Base-by-base conservation (phyloP, 2,797 vertebrate genomes). In the Sebastes elongatus region DNA sequence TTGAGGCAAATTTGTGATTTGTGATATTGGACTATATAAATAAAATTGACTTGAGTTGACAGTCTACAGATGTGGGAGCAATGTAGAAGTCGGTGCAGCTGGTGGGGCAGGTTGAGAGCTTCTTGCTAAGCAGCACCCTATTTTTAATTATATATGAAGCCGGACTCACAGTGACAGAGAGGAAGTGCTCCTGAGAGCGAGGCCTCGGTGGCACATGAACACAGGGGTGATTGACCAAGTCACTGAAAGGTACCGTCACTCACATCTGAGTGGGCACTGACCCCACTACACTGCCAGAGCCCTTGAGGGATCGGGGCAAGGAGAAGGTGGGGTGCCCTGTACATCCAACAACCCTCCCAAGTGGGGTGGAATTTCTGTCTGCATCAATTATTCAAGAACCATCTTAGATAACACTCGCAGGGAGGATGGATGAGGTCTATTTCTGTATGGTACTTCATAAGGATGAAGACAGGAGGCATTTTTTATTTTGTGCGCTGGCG, bases 361-460 rank as follows among this genome's bases (percentile, higher is more conserved):
- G 91, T 84, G 87, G 91, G 93, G 86, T 92, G 89, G 90, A 93
- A 94, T 92, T 94, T 93, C 94, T 94, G 93, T 93, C 92, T n/a
- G 81, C 91, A 94, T 94, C 93, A 94, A 94, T 95, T 93, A 94
- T 94, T 94, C 92, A 95, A 81, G 73, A 89, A 84, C 92, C 90
- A 88, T 94, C 94, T 95, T 89, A 93, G 92, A 95, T 94, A 94
- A 94, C 90, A 93, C 87, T 93, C 76, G 62, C 88, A 18, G 92
- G 86, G 74, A 91, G 88, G 92, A 95, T 93, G 92, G 91, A 94
- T 94, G 94, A 92, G 91, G 88, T 94, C 94, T 94, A 94, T 94
- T 95, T 94, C 93, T 93, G 94, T 94, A 93, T 84, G 71, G 92
- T 93, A 93, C 93, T 94, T 95, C 92, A 94, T 94, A 93, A 93